Conservation (phyloP, 1,140 invertebrate species). For the Camponotus floridanus region DNA sequence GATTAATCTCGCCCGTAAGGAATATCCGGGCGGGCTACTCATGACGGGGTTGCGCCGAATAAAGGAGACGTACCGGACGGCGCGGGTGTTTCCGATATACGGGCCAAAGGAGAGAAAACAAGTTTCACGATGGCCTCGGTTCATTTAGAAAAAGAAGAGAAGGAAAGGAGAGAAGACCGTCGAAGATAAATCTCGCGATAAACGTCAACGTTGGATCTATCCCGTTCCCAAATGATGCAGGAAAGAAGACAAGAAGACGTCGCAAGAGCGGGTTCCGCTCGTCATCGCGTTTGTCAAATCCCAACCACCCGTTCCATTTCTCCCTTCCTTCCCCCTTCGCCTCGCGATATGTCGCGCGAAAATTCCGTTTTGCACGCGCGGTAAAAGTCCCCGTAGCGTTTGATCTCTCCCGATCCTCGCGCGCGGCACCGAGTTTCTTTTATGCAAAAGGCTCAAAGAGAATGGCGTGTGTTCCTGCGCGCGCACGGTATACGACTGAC, state of each 20-base stretch:
- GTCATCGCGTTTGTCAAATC: conserved; percentile 28
- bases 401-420: conserved; percentile 64
- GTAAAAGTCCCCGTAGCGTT: conserved; percentile 57
- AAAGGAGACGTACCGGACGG: conserved; percentile 46
- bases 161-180: neutral
- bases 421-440: conserved; percentile 62
- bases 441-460: conserved; percentile 70
- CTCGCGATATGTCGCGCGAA: conserved; percentile 6
- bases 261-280: no score
- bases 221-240: conserved; percentile 28
- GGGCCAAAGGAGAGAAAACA: neutral
- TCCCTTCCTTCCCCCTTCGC: neutral
- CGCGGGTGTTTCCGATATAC: conserved; percentile 8
- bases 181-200: conserved; percentile 46
- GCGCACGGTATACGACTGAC: conserved; percentile 55
- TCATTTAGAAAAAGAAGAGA: neutral
- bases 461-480: conserved; percentile 55
- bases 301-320: neutral
- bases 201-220: conserved; percentile 33
- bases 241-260: no score
- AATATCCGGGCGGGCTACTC: conserved; percentile 58
- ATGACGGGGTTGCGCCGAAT: conserved; percentile 20
- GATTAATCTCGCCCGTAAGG: conserved; percentile 73
- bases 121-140: conserved; percentile 33
- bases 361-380: conserved; percentile 19